Evolutionary conservation across 2,797 vertebrate species (phyloP).

Genomic region (Cryptoblepharus egeriae): DNA sequence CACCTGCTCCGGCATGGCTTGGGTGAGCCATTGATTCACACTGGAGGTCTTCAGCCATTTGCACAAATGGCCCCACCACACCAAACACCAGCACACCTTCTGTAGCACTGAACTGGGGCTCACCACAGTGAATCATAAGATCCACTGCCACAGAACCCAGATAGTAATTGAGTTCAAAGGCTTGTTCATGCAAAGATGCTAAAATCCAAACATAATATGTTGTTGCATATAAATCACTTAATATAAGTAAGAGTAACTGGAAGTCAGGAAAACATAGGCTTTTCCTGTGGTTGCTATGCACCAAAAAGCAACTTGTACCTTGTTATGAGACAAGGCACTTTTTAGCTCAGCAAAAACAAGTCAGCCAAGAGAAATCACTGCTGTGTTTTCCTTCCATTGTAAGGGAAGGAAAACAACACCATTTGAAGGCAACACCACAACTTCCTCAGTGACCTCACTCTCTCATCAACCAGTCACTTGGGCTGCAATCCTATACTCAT

Average conservation of each 20-base stretch:
- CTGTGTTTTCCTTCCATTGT: background rate
- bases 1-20: too few relatives aligned
- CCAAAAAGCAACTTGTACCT: background rate
- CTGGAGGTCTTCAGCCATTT: too few relatives aligned
- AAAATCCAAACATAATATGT: background rate
- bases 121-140: too few relatives aligned
- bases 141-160: too few relatives aligned
- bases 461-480: background rate
- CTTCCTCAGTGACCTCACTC: constrained; percentile 9
- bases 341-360: background rate
- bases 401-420: background rate
- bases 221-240: background rate
- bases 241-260: background rate
- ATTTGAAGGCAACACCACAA: background rate
- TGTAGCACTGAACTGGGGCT: too few relatives aligned
- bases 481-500: too few relatives aligned
- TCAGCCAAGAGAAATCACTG: background rate
- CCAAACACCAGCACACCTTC: too few relatives aligned
- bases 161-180: background rate
- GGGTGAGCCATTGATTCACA: too few relatives aligned
- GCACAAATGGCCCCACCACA: too few relatives aligned
- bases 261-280: background rate
- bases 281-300: background rate
- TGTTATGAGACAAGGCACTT: background rate
- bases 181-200: background rate